Conservation (phyloP, 2,797 vertebrate species). For the Brachyalestes nurse region DNA sequence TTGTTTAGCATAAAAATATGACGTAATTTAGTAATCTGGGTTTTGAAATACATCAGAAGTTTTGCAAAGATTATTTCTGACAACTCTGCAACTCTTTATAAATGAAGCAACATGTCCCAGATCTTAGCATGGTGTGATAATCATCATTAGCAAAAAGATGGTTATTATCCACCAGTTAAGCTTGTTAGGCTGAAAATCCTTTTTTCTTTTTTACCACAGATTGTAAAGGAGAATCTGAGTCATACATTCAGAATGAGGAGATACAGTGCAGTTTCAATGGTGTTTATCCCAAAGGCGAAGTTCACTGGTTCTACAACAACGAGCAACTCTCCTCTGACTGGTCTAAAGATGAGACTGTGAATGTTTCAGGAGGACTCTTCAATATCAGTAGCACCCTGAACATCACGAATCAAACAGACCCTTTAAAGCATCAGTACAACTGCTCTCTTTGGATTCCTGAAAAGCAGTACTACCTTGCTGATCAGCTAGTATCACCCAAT, state of each 20-base stretch:
- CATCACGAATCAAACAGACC: neutral
- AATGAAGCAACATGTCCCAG: too few species aligned
- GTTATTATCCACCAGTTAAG: too few species aligned
- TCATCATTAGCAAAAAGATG: too few species aligned
- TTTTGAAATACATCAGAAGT: too few species aligned
- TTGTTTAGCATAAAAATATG: too few species aligned
- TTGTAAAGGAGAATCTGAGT: neutral
- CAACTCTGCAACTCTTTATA: too few species aligned
- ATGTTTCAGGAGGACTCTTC: conserved; percentile 19
- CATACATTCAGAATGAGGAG: neutral
- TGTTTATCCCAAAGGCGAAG: neutral
- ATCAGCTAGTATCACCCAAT: too few species aligned
- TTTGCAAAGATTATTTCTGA: too few species aligned
- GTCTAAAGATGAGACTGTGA: too few species aligned
- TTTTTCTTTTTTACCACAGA: neutral
- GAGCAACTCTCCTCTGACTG: neutral
- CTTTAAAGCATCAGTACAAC: neutral
- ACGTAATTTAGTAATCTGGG: too few species aligned
- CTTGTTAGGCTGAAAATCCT: neutral
- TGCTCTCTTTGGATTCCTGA: conserved; percentile 16
- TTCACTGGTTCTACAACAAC: conserved; percentile 31
- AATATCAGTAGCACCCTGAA: conserved; percentile 28
- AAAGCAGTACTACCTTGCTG: too few species aligned
- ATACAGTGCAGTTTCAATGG: conserved; percentile 5
- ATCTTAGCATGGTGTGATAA: too few species aligned